Conservation (phyloP, 2,888 invertebrate genomes). For the Acholoe squamosa region DNA sequence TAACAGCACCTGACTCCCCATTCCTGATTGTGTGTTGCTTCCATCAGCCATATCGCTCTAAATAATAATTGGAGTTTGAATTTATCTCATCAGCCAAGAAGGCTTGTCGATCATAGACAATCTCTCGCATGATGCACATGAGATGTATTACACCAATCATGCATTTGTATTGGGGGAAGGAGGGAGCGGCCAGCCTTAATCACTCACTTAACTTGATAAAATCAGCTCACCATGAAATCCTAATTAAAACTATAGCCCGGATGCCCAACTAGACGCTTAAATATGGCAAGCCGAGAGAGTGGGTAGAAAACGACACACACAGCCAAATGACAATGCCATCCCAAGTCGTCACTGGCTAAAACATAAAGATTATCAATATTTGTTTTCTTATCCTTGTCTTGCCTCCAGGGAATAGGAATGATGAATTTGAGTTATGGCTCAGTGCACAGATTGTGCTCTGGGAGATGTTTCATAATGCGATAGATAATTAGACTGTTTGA, state of each 20-base stretch:
- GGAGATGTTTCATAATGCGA: not conserved
- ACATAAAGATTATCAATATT: slow-evolving; percentile 1
- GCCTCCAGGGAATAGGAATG: not conserved
- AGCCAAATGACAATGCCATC: not conserved
- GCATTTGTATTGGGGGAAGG: slow-evolving; percentile 17
- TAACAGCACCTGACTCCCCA: not conserved
- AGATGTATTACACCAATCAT: slow-evolving; percentile 34
- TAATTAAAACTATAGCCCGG: slow-evolving; percentile 33
- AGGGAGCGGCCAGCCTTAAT: not conserved
- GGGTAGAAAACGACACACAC: not conserved
- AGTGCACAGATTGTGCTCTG: not conserved
- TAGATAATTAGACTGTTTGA: too few species aligned
- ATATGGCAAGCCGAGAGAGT: not conserved
- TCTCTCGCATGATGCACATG: slow-evolving; percentile 15
- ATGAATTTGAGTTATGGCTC: not conserved
- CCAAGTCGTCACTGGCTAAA: not conserved
- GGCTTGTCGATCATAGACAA: slow-evolving; percentile 41
- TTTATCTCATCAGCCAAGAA: slow-evolving; percentile 41
- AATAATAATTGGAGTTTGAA: slow-evolving; percentile 44
- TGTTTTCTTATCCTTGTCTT: not conserved
- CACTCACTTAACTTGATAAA: slow-evolving; percentile 37
- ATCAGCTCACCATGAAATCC: slow-evolving; percentile 29
- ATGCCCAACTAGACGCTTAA: not conserved
- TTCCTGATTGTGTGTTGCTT: not conserved
- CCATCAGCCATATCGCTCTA: not conserved